phyloP scores from a whole-genome alignment of 1,140 invertebrate species.

The Formica exsecta region DNA sequence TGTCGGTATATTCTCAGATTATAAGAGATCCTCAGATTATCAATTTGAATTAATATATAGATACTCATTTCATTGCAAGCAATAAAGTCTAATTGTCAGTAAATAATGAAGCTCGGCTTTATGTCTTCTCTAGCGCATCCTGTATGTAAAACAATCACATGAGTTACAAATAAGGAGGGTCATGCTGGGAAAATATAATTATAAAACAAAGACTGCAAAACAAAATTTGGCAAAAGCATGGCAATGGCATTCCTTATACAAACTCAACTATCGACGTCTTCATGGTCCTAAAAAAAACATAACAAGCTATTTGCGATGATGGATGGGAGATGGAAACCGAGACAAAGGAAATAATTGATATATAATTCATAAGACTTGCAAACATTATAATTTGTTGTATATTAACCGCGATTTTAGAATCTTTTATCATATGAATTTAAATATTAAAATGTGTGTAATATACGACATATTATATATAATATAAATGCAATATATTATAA shows the following conservation, averaged over 20 bases:
- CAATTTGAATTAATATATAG: slow-evolving; percentile 1
- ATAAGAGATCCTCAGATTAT: not conserved
- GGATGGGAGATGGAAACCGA: slow-evolving; percentile 27
- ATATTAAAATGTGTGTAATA: not conserved
- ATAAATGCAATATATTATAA: not conserved
- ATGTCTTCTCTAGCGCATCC: not conserved
- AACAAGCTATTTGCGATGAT: slow-evolving; percentile 58
- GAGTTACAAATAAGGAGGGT: slow-evolving; percentile 30
- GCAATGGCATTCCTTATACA: slow-evolving; percentile 49
- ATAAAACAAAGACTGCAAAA: slow-evolving; percentile 54
- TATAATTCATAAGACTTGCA: not conserved
- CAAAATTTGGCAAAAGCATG: slow-evolving; percentile 60
- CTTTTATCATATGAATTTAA: not conserved
- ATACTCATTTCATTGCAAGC: not conserved
- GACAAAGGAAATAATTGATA: slow-evolving; percentile 29
- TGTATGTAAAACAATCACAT: slow-evolving; percentile 11
- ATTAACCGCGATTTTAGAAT: slow-evolving; percentile 15
- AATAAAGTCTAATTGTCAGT: not conserved
- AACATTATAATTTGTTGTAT: slow-evolving; percentile 43
- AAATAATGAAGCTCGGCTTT: not conserved
- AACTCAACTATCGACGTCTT: slow-evolving; percentile 34
- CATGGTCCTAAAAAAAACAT: slow-evolving; percentile 64
- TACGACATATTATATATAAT: not conserved
- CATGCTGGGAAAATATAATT: slow-evolving; percentile 36
- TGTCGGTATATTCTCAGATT: not conserved